Base-by-base conservation (phyloP, 2,797 vertebrate species). In the Alosa sapidissima region DNA sequence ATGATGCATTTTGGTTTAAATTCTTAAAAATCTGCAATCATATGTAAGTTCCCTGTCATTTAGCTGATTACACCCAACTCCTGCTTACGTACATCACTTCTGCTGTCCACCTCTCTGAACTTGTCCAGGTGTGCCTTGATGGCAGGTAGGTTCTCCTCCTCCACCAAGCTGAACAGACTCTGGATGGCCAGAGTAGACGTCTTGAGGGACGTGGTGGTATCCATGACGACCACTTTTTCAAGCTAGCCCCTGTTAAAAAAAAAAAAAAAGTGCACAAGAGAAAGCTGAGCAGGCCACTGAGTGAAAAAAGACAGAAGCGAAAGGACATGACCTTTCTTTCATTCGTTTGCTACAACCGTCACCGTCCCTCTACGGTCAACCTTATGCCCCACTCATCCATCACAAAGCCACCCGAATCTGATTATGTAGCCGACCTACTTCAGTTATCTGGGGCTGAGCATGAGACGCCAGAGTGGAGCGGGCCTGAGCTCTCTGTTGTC, bases 31-130 rank as follows among this genome's bases (percentile, higher is more conserved):
- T 1, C 41, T 78, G 36, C 8, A 41, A 41, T 16, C 14, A 72
- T 9, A 36, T 65, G 6, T 24, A 45, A 45, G 13, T 14, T 19
- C 68, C 33, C 33, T 10, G 5, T 45, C 68, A 41, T 45, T 36
- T 11, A 41, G 33, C 33, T 75, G 14, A 75, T 47, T 5, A 19
- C 41, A 45, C 41, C 36, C 72, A 19, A 45, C 41, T 16, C 36
- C 24, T 28, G 19, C 36, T 41, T 36, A 94, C 95, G 93, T 89
- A 99, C 98, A 92, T 99, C 98, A 81, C 98, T 98, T 88, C 97
- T 96, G 92, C 98, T 97, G 94, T 99, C 97, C 28, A 99, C 97
- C 86, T 99, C 98, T 87, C 93, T 97, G 93, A 97, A 97, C 88
- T 97, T 99, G 91, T 99, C 98, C 89, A 99, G 95, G 88, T 98